These are phyloP conservation scores for Cephus spinipes DNA, from an alignment of 2,888 invertebrate species.

Conservation along the genomic window DNA sequence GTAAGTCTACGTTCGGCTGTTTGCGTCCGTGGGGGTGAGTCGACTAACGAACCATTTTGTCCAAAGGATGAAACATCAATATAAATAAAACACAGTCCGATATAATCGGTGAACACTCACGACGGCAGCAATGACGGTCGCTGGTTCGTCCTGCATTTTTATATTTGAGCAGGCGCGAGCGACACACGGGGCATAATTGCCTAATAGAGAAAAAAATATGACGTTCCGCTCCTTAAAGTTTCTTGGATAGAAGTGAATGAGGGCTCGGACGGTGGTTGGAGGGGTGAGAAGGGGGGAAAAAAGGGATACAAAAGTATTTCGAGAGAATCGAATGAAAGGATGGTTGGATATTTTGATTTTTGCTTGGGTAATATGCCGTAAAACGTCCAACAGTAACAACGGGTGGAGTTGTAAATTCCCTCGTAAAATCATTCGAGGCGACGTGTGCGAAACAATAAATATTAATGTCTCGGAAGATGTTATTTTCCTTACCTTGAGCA, in stretches of 20 bases:
- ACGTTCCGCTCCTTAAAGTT: not conserved
- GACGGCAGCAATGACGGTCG: not conserved
- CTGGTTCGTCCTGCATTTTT: not conserved
- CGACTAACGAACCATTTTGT: constrained; percentile 47
- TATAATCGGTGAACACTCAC: not conserved
- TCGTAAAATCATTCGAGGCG: constrained; percentile 55
- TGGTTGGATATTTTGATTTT: not conserved
- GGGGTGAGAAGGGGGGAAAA: not conserved
- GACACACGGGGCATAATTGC: not conserved
- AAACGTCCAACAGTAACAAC: constrained; percentile 48
- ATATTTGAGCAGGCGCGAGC: not conserved
- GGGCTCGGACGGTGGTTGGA: not conserved
- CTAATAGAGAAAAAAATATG: not conserved
- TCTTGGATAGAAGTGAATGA: not conserved
- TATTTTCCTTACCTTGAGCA: constrained; percentile 47
- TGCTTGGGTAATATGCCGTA: constrained; percentile 32
- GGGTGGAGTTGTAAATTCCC: constrained; percentile 55
- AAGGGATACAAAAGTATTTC: not conserved
- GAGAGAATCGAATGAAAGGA: not conserved
- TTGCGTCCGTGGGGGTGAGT: constrained; percentile 8
- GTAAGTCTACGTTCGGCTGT: constrained; percentile 37
- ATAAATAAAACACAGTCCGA: constrained; percentile 7
- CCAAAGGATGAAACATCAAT: constrained; percentile 25
- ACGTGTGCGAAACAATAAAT: constrained; percentile 62
- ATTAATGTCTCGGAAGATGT: constrained; percentile 60